These are phyloP conservation scores for Polyergus mexicanus DNA, from an alignment of 1,140 invertebrate species.

Conservation along the genomic window DNA sequence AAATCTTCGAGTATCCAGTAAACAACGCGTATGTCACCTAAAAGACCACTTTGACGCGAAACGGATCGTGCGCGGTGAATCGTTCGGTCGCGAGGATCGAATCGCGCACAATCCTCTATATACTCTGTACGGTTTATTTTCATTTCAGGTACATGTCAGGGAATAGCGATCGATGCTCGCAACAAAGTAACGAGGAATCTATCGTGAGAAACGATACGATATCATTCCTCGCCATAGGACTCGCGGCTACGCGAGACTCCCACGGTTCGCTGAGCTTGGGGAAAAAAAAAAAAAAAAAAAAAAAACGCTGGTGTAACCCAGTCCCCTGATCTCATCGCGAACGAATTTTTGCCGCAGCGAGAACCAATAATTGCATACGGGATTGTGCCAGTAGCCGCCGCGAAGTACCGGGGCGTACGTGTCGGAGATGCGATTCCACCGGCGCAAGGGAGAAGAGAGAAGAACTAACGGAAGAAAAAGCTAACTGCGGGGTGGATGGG, in stretches of 20 bases:
- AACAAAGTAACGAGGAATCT: not conserved
- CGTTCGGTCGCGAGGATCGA: not conserved
- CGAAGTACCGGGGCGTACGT: slow-evolving; percentile 42
- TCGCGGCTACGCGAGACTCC: not conserved
- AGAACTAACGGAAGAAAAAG: slow-evolving; percentile 22
- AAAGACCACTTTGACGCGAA: not conserved
- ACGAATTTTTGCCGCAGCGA: slow-evolving; percentile 68
- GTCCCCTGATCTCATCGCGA: slow-evolving; percentile 34
- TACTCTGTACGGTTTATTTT: not conserved
- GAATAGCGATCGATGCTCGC: not conserved
- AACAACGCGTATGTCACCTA: not conserved
- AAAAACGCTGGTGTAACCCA: slow-evolving; percentile 25
- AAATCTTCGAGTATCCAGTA: not conserved
- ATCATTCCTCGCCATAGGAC: not conserved
- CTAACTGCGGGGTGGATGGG: not conserved
- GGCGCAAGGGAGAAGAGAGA: not conserved
- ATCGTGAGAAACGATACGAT: not conserved
- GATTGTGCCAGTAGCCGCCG: slow-evolving; percentile 66
- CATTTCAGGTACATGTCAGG: not conserved
- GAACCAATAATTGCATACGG: slow-evolving; percentile 78
- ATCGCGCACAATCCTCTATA: not conserved
- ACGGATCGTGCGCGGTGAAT: not conserved
- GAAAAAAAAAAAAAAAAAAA: not conserved
- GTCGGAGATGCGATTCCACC: slow-evolving; percentile 34
- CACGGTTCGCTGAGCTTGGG: not conserved